Base-by-base conservation (phyloP, 92 coral and sea anemone species). In the Paragorgia papillata region DNA sequence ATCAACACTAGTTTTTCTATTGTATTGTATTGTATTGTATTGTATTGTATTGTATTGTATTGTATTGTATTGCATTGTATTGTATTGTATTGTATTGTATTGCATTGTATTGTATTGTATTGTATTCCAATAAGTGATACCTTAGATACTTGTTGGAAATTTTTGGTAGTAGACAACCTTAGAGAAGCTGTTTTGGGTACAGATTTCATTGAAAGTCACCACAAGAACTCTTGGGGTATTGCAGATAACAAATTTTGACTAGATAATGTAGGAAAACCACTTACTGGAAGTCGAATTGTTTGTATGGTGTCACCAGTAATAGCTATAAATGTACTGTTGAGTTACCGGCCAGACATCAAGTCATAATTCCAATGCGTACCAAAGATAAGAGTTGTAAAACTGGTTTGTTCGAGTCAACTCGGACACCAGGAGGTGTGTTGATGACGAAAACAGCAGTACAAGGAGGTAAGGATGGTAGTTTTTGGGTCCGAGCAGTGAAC, bases 401-500 rank as follows among this genome's bases (percentile, higher is more conserved):
- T 49, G 81, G 79, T 51, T 76, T 81, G 49, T 86, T 81, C 49
- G 86, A 82, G 75, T 74, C 83, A 18, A 73, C 80, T 6, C 75
- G 77, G 39, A 57, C 83, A 55, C 86, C 86, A 60, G 76, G 82
- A 43, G 86, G 80, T 51, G 73, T 77, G 37, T 32, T 75, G 59
- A 41, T 83, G 79, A 26, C 67, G 29, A 85, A 85, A 33, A 85
- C 89, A 46, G 84, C 79, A 57, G 78, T 81, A 28, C 62, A 82
- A 57, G 64, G 85, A 60, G 73, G 79, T 46, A 56, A 85, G 71
- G 62, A 81, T 35, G 89, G 89, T 57, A 56, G 84, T n/a, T 80
- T 80, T 48, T 85, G 85, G 85, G 75, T 74, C 56, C 77, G 73
- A 66, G 83, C 89, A 50, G 86, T 85, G 24, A 85, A 85, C 62